Conservation (phyloP, 1,140 invertebrate species). For the Hycleus cichorii region DNA sequence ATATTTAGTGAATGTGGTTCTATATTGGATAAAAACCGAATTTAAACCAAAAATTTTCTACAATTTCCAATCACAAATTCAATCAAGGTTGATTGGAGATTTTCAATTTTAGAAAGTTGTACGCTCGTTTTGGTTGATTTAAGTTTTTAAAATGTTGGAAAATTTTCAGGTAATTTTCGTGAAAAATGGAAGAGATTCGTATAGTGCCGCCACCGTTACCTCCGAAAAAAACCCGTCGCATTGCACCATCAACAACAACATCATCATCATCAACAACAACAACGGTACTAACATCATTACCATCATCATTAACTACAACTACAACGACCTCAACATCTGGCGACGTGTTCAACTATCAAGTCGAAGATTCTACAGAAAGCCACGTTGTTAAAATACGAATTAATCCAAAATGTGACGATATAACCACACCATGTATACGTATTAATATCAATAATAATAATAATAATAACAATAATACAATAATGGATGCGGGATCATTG, state of each 20-base stretch:
- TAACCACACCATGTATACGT: conserved; percentile 37
- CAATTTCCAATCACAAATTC: too few species aligned
- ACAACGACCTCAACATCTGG: background rate
- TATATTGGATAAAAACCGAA: too few species aligned
- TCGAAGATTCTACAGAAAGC: conserved; percentile 37
- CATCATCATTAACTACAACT: conserved; percentile 22
- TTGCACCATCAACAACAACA: conserved; percentile 4
- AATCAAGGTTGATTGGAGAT: too few species aligned
- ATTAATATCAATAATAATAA: conserved; percentile 41
- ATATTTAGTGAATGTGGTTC: too few species aligned
- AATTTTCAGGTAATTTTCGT: background rate
- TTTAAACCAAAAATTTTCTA: too few species aligned
- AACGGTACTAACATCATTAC: conserved; percentile 28
- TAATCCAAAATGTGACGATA: conserved; percentile 44
- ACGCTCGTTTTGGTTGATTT: too few species aligned
- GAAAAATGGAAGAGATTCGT: conserved; percentile 25
- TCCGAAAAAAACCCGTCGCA: conserved; percentile 28
- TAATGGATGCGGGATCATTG: conserved; percentile 26
- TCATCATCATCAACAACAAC: conserved; percentile 19
- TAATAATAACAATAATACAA: conserved; percentile 5
- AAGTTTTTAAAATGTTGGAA: too few species aligned
- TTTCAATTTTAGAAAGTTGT: too few species aligned
- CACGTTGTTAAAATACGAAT: conserved; percentile 64
- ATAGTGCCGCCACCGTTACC: conserved; percentile 36
- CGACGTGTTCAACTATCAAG: conserved; percentile 6